Base-by-base conservation (phyloP, 2,888 invertebrate species). In the Trichopoda pennipes region DNA sequence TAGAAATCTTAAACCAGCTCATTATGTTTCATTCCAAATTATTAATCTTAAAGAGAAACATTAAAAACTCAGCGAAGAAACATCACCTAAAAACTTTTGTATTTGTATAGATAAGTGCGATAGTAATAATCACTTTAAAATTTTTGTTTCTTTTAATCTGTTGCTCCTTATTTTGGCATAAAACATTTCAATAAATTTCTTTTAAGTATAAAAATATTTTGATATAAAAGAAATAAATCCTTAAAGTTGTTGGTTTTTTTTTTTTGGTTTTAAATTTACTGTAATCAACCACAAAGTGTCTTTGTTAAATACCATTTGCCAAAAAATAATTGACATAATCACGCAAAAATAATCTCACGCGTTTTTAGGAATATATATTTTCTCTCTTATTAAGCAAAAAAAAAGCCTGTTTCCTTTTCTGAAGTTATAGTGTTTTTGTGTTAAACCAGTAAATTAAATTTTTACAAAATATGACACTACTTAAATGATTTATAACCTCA, bases 261-360 rank as follows among this genome's bases (percentile, higher is more conserved):
- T 19, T 64, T 53, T 70, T 32, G 23, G n/a, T n/a, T n/a, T 42
- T 38, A 49, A 28, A 28, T 56, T 49, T 53, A 55, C 38, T 60
- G 69, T 74, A 80, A 80, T 68, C 68, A 60, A 74, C 42, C 66
- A 72, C 51, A 60, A 73, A 76, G 82, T 76, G 82, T 82, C 75
- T 82, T 79, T 82, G 66, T 79, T 82, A 82, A 82, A 82, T 79
- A 79, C 73, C 70, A 82, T 79, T 78, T 79, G 79, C 70, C 79
- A 79, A 70, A 63, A 79, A 75, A 75, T 82, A 82, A 82, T 82
- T 82, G 82, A 79, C 82, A 79, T 82, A 82, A 82, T 82, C 82
- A 68, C 70, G 79, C 79, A 61, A 82, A 82, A 82, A 82, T 70
- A 72, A 82, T 82, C 82, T 82, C 82, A 82, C 75, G 82, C 72